Evolutionary conservation across 2,888 invertebrate species (phyloP), one percentile per base, ranked within the genome.

Genomic region (Belgica antarctica): DNA sequence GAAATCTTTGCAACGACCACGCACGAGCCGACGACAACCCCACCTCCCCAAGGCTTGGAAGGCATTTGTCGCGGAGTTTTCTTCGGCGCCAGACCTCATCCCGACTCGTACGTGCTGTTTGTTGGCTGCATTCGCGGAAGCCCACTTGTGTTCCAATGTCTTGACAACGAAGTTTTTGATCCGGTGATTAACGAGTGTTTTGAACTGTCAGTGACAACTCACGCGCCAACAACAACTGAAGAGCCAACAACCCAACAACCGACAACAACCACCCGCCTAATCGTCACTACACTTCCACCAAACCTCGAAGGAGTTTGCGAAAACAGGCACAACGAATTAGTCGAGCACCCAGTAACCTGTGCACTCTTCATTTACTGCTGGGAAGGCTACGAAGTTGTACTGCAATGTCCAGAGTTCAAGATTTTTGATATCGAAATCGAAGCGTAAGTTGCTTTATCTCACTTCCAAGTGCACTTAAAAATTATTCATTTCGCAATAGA

Each of bases 71-170:
- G 12, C 5, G 22, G 22, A 1, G 28, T 68, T 17, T 68, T 68
- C 24, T 68, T 68, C 22, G 68, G 7, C 1, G 68, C 68, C 8
- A 31, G 52, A 22, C 57, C 68, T 1, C 15, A 31, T 31, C 68
- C 68, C 12, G 5, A 28, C 17, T 17, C 25, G 4, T 2, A 4
- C 2, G 27, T 12, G 2, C 7, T 8, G 15, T 19, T 66, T 7
- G 34, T 68, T 52, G 68, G 68, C 1, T 68, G 68, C 24, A 22
- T 57, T 7, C 17, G 68, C 12, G 31, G 68, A 7, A 4, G 2
- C n/a, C 52, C 52, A 22, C 0, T 68, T 1, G 12, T 57, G 1
- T 22, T 46, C 8, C 17, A 22, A 28, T 68, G 68, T 31, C 34
- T 28, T 5, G 57, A 22, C 1, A 15, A 31, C 7, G 68, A 68